Percentiles rank a stretch among this genome's conserved stretches.
These are phyloP conservation scores for Coturnix japonica DNA, from an alignment of 2,113 vertebrate genomes.

Conservation along the genomic window DNA sequence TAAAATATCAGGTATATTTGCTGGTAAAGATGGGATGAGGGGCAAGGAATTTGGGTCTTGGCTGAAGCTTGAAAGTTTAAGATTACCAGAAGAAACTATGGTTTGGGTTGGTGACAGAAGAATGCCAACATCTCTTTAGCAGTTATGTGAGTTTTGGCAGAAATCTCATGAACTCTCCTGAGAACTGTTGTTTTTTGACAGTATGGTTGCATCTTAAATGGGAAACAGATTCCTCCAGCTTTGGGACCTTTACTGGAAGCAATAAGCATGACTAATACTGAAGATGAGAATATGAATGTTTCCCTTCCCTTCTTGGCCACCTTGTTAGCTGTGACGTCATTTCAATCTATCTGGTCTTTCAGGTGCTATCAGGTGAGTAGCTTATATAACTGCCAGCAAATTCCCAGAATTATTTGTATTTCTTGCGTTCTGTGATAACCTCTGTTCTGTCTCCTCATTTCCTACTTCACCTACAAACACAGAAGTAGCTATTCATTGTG, in stretches of 20 bases:
- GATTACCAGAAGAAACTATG: background rate
- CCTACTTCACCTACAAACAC: background rate
- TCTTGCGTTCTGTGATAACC: slow-evolving; percentile 5
- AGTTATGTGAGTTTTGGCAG: background rate
- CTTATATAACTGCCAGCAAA: slow-evolving; percentile 22
- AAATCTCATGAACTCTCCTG: background rate
- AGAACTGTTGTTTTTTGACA: background rate
- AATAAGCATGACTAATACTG: background rate
- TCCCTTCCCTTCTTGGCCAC: background rate
- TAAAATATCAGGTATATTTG: background rate
- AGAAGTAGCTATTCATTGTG: background rate
- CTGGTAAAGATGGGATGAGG: background rate
- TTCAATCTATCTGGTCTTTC: slow-evolving; percentile 27
- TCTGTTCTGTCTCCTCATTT: background rate
- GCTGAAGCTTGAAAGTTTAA: background rate
- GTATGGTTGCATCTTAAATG: background rate
- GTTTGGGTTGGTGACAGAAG: background rate
- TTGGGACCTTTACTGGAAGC: slow-evolving; percentile 7
- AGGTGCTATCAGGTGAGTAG: background rate
- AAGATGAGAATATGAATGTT: slow-evolving; percentile 29
- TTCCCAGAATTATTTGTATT: slow-evolving; percentile 19
- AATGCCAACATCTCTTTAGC: background rate
- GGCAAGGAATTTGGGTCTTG: background rate
- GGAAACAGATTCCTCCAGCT: background rate
- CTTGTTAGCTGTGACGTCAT: background rate